A percentile compares a stretch with the other conserved stretches of the same genome.
Evolutionary conservation across 2,113 vertebrate species (phyloP).

Genomic region (Physeter macrocephalus): DNA sequence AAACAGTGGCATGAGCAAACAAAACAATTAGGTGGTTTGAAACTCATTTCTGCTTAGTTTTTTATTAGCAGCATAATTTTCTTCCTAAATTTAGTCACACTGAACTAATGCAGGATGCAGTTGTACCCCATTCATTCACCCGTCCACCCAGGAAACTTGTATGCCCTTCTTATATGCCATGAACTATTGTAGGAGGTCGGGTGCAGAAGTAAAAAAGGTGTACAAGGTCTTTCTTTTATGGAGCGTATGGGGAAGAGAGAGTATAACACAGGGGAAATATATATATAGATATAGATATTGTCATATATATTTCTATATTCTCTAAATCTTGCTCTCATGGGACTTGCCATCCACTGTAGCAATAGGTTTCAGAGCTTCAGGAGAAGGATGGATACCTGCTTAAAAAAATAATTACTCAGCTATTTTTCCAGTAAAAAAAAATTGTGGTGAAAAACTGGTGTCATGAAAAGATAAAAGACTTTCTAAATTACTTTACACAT

Average conservation of each 20-base stretch:
- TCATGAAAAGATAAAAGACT: not conserved
- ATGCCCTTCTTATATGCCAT: not conserved
- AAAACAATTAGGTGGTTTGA: not conserved
- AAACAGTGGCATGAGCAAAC: not conserved
- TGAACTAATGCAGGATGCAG: not conserved
- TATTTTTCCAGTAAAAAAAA: not conserved
- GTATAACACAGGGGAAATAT: not conserved
- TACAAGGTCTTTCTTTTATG: not conserved
- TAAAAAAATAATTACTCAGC: not conserved
- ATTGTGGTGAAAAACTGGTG: not conserved
- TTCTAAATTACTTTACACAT: not conserved
- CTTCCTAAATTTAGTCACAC: not conserved
- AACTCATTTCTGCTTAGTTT: not conserved
- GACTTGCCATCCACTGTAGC: not conserved
- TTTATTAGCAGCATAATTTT: not conserved
- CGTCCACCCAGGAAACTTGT: not conserved
- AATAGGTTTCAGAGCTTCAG: not conserved
- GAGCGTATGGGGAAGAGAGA: not conserved
- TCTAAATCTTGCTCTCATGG: not conserved
- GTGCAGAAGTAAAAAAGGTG: not conserved
- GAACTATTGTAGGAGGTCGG: not conserved
- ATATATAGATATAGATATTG: not conserved
- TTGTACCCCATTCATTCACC: not conserved
- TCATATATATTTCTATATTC: not conserved
- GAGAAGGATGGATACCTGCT: not conserved